These are phyloP conservation scores for Sphyrna mokarran DNA, from an alignment of 2,113 vertebrate species.

Conservation along the genomic window DNA sequence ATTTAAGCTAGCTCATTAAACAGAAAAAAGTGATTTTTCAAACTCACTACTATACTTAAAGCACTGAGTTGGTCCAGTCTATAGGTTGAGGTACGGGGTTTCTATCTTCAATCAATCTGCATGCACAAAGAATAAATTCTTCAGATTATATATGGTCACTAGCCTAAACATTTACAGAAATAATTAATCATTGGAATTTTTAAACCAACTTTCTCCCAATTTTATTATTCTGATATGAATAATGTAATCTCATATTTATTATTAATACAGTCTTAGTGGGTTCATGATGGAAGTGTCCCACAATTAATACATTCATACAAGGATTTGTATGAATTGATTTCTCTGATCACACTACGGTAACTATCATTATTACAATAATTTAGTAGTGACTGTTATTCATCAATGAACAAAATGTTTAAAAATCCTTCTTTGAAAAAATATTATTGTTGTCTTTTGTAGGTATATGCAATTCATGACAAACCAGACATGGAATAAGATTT, in stretches of 20 bases:
- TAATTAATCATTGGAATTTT: not conserved
- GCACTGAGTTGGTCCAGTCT: not conserved
- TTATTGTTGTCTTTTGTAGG: not conserved
- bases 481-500: not conserved
- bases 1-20: not conserved
- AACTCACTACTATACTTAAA: not conserved
- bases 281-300: not conserved
- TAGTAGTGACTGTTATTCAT: not conserved
- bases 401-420: not conserved
- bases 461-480: not conserved
- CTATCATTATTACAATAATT: not conserved
- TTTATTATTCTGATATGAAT: not conserved
- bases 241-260: not conserved
- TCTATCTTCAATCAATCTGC: not conserved
- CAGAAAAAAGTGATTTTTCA: not conserved
- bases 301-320: conserved; percentile 4
- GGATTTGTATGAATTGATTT: not conserved
- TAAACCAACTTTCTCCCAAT: not conserved
- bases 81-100: not conserved
- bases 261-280: not conserved
- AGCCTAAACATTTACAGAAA: not conserved
- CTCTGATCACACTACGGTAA: not conserved
- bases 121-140: not conserved
- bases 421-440: not conserved
- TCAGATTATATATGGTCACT: not conserved